A percentile compares a stretch with the other conserved stretches of the same genome.
Evolutionary conservation across 2,113 vertebrate genomes (phyloP).

Genomic region (Chascanopsetta lugubris): DNA sequence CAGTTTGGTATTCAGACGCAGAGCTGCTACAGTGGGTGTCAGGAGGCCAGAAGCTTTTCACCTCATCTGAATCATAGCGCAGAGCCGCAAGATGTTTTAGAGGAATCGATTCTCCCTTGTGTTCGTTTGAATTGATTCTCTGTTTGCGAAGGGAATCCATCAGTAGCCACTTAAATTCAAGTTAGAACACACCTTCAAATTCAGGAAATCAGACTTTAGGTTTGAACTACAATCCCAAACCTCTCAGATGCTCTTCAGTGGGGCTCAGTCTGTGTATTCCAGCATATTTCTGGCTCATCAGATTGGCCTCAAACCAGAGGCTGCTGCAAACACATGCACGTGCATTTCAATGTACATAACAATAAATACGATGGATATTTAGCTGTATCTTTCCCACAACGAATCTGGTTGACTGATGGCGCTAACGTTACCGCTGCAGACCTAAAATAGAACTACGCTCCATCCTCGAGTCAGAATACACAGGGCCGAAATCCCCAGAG

Average conservation of each 20-base stretch:
- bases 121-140: not conserved
- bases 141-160: too few species aligned
- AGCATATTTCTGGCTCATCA: too few species aligned
- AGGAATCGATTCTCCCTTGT: not conserved
- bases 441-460: too few species aligned
- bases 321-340: too few species aligned
- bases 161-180: too few species aligned
- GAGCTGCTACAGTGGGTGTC: constrained; percentile 1
- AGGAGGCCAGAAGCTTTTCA: constrained; percentile 14
- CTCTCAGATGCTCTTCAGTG: too few species aligned
- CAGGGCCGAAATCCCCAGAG: constrained; percentile 4
- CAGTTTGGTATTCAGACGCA: constrained; percentile 25
- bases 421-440: too few species aligned
- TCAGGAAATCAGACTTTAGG: not conserved
- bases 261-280: too few species aligned
- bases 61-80: constrained; percentile 7
- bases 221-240: not conserved
- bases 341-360: too few species aligned
- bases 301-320: too few species aligned
- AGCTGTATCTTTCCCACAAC: not conserved
- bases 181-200: too few species aligned
- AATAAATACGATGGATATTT: not conserved
- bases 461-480: not conserved
- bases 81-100: not conserved
- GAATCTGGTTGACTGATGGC: not conserved